Evolutionary conservation across 1,140 invertebrate species (phyloP).

Genomic region (Drosophila albomicans): DNA sequence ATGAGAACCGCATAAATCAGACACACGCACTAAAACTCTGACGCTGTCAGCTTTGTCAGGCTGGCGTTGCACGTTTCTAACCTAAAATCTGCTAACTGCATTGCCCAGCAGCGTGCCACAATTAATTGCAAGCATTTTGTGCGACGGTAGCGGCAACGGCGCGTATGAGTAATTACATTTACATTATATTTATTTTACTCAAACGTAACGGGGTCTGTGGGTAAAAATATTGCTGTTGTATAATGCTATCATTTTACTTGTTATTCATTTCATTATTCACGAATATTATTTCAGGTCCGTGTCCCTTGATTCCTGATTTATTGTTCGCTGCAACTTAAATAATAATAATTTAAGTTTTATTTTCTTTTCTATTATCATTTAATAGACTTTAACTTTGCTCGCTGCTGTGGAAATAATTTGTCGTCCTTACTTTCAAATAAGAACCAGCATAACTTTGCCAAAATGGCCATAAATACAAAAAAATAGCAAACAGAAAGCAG

Average conservation of each 20-base stretch:
- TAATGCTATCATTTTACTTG: conserved; percentile 7
- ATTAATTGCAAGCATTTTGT: conserved; percentile 63
- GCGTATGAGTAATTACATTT: conserved; percentile 70
- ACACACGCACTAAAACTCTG: conserved; percentile 58
- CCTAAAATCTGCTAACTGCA: conserved; percentile 51
- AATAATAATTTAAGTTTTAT: conserved; percentile 54
- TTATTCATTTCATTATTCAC: background rate
- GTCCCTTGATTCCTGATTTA: background rate
- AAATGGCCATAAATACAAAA: conserved; percentile 68
- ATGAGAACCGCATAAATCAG: conserved; percentile 76
- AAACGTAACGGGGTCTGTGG: conserved; percentile 21
- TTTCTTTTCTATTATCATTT: conserved; percentile 55
- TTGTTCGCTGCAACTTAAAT: conserved; percentile 2
- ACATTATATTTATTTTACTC: conserved; percentile 51
- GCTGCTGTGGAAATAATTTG: conserved; percentile 25
- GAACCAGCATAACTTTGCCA: conserved; percentile 58
- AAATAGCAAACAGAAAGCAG: conserved; percentile 50
- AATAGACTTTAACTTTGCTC: conserved; percentile 46
- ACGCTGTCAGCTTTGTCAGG: conserved; percentile 41
- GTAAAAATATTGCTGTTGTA: background rate
- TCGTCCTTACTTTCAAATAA: conserved; percentile 49
- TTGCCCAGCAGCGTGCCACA: conserved; percentile 53
- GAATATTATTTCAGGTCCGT: background rate
- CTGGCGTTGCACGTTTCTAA: conserved; percentile 47
- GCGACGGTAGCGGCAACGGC: conserved; percentile 31